Evolutionary conservation across 2,888 invertebrate genomes (phyloP).

Genomic region (Trichogramma dendrolimi): DNA sequence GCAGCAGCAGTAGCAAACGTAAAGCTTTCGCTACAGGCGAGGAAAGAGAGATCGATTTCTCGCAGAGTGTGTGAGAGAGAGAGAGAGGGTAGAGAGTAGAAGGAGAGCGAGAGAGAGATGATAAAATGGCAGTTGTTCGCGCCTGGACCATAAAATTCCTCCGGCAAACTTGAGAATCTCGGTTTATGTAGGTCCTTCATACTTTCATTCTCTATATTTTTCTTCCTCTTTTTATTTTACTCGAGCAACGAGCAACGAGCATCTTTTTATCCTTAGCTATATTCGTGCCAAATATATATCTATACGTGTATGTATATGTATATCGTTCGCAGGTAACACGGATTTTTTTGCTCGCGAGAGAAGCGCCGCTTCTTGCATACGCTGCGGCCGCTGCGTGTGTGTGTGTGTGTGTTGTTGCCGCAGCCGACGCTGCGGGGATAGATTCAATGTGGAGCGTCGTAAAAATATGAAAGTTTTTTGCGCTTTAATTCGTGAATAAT

Average conservation of each 20-base stretch:
- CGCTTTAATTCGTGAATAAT: no score
- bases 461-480: no score
- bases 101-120: neutral
- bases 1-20: conserved; percentile 13
- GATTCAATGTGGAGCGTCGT: no score
- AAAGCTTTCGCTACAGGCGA: conserved; percentile 1
- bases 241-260: neutral
- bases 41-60: conserved; percentile 18
- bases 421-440: no score
- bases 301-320: neutral
- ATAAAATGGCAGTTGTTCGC: conserved; percentile 22
- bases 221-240: conserved; percentile 3
- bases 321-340: neutral
- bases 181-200: neutral
- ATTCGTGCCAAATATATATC: neutral
- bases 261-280: neutral
- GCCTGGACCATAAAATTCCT: conserved; percentile 24
- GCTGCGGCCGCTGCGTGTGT: no score
- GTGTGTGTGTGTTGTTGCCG: no score
- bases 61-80: neutral
- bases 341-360: no score
- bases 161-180: conserved; percentile 5
- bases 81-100: no score
- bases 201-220: neutral
- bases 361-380: no score